Evolutionary conservation across 2,113 vertebrate species (phyloP).

Genomic region (Solenodon paradoxus): DNA sequence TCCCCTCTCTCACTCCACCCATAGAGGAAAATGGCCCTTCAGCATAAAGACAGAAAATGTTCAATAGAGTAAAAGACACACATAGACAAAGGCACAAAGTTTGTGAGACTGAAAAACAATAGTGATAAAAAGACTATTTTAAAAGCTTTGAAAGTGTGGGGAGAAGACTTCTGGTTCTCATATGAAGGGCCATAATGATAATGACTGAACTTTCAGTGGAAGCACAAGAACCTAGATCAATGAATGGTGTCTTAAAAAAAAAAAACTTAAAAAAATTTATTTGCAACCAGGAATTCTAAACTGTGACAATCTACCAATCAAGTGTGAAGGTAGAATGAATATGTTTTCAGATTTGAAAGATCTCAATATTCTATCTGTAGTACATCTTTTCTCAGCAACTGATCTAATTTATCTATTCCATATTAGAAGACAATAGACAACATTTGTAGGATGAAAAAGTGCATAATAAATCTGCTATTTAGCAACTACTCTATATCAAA

Average conservation of each 20-base stretch:
- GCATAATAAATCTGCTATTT: not conserved
- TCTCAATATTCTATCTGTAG: not conserved
- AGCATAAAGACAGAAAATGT: not conserved
- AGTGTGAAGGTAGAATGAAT: not conserved
- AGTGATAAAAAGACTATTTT: too few species aligned
- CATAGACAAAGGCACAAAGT: not conserved
- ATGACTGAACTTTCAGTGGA: not conserved
- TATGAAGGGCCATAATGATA: not conserved
- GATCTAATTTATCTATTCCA: not conserved
- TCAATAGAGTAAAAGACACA: not conserved
- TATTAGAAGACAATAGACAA: not conserved
- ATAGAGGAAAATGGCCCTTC: not conserved
- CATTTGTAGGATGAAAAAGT: not conserved
- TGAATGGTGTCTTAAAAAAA: not conserved
- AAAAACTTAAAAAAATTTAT: too few species aligned
- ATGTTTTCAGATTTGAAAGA: not conserved
- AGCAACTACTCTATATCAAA: not conserved
- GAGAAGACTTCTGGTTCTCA: not conserved
- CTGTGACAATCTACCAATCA: not conserved
- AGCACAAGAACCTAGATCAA: not conserved
- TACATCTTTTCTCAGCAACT: not conserved
- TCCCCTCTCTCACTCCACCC: not conserved
- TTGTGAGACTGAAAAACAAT: not conserved
- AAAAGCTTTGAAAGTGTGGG: not conserved
- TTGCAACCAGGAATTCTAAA: not conserved